These are phyloP conservation scores for Orthosia gracilis DNA, from an alignment of 2,888 invertebrate genomes.

Conservation along the genomic window DNA sequence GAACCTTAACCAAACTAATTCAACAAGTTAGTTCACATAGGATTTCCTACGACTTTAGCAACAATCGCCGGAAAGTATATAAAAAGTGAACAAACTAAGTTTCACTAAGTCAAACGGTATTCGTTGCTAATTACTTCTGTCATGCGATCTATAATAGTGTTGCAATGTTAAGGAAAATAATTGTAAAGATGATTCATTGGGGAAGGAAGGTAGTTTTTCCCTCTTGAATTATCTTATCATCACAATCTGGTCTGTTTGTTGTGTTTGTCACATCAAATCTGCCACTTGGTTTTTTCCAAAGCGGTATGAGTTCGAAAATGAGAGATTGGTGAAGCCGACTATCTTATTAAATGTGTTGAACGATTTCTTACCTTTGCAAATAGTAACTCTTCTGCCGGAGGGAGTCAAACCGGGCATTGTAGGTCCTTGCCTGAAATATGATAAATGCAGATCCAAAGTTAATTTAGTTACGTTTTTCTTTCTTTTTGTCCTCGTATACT, in stretches of 20 bases:
- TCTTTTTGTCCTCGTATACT: no score
- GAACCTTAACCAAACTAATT: background rate
- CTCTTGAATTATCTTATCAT: no score
- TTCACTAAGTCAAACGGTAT: slow-evolving; percentile 10
- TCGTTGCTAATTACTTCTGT: slow-evolving; percentile 12
- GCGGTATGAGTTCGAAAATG: no score
- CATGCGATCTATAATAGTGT: slow-evolving; percentile 34
- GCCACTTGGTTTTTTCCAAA: no score
- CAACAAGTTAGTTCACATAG: slow-evolving; percentile 11
- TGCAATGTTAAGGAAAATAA: slow-evolving; percentile 21
- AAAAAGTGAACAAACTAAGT: slow-evolving; percentile 10
- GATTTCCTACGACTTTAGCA: slow-evolving; percentile 27
- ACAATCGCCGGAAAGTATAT: slow-evolving; percentile 8
- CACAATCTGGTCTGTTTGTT: no score
- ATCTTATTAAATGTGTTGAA: no score
- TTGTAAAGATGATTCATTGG: background rate
- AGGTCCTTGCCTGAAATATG: slow-evolving; percentile 92
- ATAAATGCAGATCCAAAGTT: background rate
- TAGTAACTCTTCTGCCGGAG: slow-evolving; percentile 94
- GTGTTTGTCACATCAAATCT: no score
- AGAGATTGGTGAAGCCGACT: no score
- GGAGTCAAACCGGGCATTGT: slow-evolving; percentile 95
- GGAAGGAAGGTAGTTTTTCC: background rate
- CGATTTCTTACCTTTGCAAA: slow-evolving; percentile 90
- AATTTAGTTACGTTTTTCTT: no score